Evolutionary conservation across 30 jellyfish, hydroid and myxozoan species (phyloP).

Genomic region (Mastigias papua): DNA sequence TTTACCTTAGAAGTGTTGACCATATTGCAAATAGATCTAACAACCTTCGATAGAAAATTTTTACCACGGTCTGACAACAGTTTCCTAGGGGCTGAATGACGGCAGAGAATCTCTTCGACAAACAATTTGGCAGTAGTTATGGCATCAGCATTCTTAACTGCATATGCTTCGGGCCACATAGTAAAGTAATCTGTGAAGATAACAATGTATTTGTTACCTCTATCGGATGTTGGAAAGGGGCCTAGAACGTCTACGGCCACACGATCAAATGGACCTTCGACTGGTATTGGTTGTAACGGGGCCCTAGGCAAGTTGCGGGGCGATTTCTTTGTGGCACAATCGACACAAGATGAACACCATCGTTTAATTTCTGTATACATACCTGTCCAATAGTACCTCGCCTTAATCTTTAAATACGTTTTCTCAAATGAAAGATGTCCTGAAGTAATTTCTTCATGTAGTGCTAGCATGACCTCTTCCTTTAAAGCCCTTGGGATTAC

Average conservation of each 20-base stretch:
- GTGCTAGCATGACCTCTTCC: constrained; percentile 60
- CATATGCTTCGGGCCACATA: constrained; percentile 77
- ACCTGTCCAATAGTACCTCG: constrained; percentile 59
- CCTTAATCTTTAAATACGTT: constrained; percentile 21
- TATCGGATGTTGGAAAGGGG: constrained; percentile 71
- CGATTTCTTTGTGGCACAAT: constrained; percentile 34
- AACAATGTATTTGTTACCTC: constrained; percentile 23
- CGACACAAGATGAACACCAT: constrained; percentile 73
- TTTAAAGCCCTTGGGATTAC: constrained; percentile 60
- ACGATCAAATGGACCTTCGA: constrained; percentile 63
- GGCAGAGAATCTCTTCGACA: constrained; percentile 65
- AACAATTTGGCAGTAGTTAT: constrained; percentile 58
- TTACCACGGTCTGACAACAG: constrained; percentile 68
- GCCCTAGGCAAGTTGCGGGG: constrained; percentile 16
- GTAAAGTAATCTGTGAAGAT: background rate
- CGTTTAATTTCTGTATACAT: constrained; percentile 56
- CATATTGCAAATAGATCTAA: constrained; percentile 57
- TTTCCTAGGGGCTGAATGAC: constrained; percentile 68
- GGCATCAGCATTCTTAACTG: constrained; percentile 60
- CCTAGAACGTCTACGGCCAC: constrained; percentile 81
- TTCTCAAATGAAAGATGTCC: constrained; percentile 45
- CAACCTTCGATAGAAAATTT: constrained; percentile 56
- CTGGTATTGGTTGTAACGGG: constrained; percentile 76
- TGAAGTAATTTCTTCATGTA: constrained; percentile 55
- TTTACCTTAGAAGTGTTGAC: constrained; percentile 22